phyloP scores from a whole-genome alignment of 2,888 invertebrate genomes.

The Neuroscelio doddi region DNA sequence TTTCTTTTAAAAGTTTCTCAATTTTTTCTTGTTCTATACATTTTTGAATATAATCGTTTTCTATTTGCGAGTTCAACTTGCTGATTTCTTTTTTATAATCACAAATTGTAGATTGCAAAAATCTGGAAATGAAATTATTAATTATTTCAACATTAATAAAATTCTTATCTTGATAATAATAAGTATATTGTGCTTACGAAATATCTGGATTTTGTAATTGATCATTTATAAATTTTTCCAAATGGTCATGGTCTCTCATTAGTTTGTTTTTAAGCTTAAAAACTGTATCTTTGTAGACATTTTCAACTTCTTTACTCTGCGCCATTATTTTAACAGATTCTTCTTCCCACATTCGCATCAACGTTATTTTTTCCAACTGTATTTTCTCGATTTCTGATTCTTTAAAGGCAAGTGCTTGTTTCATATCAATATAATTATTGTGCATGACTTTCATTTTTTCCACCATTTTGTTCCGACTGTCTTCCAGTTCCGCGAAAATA shows the following conservation, averaged over 20 bases:
- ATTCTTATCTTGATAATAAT: constrained; percentile 6
- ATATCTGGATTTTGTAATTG: constrained; percentile 28
- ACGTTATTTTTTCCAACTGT: constrained; percentile 49
- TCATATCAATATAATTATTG: constrained; percentile 52
- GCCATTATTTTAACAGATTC: constrained; percentile 48
- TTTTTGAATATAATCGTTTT: constrained; percentile 54
- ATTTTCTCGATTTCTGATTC: constrained; percentile 54
- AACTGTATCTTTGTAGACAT: constrained; percentile 56
- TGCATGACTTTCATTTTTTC: constrained; percentile 55
- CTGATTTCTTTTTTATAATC: constrained; percentile 55
- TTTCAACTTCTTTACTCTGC: constrained; percentile 51
- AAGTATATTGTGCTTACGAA: constrained; percentile 15
- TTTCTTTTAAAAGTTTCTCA: constrained; percentile 32
- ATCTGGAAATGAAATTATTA: constrained; percentile 49
- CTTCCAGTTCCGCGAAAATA: constrained; percentile 66
- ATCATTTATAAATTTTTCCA: constrained; percentile 19
- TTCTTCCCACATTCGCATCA: constrained; percentile 54
- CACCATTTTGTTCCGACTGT: constrained; percentile 54
- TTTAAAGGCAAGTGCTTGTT: constrained; percentile 51
- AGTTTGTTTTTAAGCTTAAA: constrained; percentile 56
- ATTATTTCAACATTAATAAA: constrained; percentile 10
- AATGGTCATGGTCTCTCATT: constrained; percentile 50
- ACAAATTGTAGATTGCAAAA: constrained; percentile 49
- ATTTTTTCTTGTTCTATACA: constrained; percentile 32
- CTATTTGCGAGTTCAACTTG: constrained; percentile 55